Evolutionary conservation across 1,140 invertebrate species (phyloP).

Genomic region (Drosophila persimilis): DNA sequence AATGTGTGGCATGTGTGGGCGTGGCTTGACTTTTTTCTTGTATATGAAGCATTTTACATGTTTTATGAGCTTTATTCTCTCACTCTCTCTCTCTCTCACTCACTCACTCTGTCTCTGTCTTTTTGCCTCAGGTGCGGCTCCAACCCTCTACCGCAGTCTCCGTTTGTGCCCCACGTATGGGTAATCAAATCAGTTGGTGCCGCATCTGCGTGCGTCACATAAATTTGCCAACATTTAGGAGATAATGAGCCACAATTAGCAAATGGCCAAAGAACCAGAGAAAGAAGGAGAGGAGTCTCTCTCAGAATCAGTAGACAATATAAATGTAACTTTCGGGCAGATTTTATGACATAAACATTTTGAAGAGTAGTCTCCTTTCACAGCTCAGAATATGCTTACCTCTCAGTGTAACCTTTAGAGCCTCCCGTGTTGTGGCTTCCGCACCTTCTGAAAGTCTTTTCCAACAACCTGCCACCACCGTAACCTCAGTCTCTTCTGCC

Average conservation of each 20-base stretch:
- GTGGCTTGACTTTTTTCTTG: constrained; percentile 34
- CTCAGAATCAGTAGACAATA: neutral
- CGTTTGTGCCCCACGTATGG: constrained; percentile 52
- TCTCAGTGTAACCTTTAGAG: too few relatives aligned
- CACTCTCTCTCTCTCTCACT: neutral
- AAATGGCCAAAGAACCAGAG: constrained; percentile 30
- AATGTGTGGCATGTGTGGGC: constrained; percentile 28
- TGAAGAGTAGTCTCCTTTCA: too few relatives aligned
- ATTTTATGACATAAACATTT: constrained; percentile 5
- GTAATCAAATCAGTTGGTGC: constrained; percentile 77
- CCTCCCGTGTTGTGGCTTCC: too few relatives aligned
- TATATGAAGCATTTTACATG: constrained; percentile 63
- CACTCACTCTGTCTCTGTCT: neutral
- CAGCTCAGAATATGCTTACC: too few relatives aligned
- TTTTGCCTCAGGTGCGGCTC: constrained; percentile 38
- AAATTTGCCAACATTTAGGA: constrained; percentile 78
- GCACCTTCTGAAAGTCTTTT: too few relatives aligned
- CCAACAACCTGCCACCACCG: too few relatives aligned
- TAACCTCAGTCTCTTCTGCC: too few relatives aligned
- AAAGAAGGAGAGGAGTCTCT: neutral
- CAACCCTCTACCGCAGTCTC: neutral
- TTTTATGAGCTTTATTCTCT: constrained; percentile 63
- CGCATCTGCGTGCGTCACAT: constrained; percentile 73
- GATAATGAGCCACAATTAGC: constrained; percentile 79
- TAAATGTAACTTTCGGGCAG: constrained; percentile 13